These are phyloP conservation scores for Lates japonicus DNA, from an alignment of 2,797 vertebrate species.

Conservation along the genomic window DNA sequence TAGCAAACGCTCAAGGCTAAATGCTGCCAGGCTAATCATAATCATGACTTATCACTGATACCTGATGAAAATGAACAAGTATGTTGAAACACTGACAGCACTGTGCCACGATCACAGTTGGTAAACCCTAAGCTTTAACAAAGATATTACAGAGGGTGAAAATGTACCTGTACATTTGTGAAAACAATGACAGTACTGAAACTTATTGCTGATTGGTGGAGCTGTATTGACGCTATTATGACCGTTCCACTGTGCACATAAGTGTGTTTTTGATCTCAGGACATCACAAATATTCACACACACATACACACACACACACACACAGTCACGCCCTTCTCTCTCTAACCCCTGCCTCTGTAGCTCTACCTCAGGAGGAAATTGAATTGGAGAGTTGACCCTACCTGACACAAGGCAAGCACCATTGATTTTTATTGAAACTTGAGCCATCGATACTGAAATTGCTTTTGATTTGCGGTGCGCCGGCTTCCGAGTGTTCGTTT, in stretches of 20 bases:
- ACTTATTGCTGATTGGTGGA: conserved; percentile 14
- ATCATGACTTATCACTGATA: neutral
- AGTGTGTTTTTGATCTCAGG: conserved; percentile 11
- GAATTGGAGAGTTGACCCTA: conserved; percentile 83
- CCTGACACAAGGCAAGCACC: conserved; percentile 81
- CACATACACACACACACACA: conserved; percentile 25
- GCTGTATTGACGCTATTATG: conserved; percentile 20
- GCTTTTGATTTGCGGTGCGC: conserved; percentile 74
- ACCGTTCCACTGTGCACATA: neutral
- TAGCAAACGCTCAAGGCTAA: neutral
- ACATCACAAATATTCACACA: neutral
- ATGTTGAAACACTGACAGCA: neutral
- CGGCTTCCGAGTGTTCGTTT: conserved; percentile 50
- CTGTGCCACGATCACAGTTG: neutral
- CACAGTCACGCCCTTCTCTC: neutral
- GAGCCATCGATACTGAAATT: conserved; percentile 84
- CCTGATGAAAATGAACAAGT: conserved; percentile 1
- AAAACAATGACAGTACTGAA: neutral
- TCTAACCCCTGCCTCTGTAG: conserved; percentile 51
- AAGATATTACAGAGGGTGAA: neutral
- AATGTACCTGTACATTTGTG: neutral
- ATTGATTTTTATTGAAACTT: conserved; percentile 86
- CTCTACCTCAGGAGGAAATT: conserved; percentile 82
- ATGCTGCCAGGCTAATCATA: conserved; percentile 1
- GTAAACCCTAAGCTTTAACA: neutral